A percentile compares a stretch with the other conserved stretches of the same genome.
These are phyloP conservation scores for Pseudorasbora parva DNA, from an alignment of 2,113 vertebrate species.

Conservation along the genomic window DNA sequence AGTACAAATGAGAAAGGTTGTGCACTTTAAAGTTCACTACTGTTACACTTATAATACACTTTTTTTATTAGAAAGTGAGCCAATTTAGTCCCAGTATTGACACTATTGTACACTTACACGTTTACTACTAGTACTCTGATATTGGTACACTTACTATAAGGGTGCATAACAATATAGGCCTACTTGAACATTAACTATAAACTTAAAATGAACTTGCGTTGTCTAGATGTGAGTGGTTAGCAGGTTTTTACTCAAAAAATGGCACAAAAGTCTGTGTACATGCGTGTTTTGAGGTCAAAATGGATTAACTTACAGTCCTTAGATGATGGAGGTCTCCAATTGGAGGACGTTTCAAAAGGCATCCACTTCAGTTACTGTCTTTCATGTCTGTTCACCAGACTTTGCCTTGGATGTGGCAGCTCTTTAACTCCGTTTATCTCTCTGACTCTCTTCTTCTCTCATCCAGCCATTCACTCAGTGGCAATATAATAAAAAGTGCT, in stretches of 20 bases:
- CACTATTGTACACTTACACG: too few relatives aligned
- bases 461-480: slow-evolving; percentile 62
- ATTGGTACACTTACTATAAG: too few relatives aligned
- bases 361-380: slow-evolving; percentile 54
- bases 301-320: slow-evolving; percentile 35
- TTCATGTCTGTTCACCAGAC: slow-evolving; percentile 59
- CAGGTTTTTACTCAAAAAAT: background rate
- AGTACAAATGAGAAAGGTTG: too few relatives aligned
- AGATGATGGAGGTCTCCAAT: slow-evolving; percentile 39
- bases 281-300: background rate
- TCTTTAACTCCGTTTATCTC: slow-evolving; percentile 46
- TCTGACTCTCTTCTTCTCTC: slow-evolving; percentile 52
- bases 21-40: too few relatives aligned
- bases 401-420: slow-evolving; percentile 45
- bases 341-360: slow-evolving; percentile 41
- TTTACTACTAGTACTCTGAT: too few relatives aligned
- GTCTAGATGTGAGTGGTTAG: background rate
- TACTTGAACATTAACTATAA: too few relatives aligned
- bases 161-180: too few relatives aligned
- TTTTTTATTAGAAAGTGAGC: too few relatives aligned
- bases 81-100: too few relatives aligned
- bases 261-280: background rate
- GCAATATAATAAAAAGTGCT: slow-evolving; percentile 73
- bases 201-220: too few relatives aligned
- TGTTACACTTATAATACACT: too few relatives aligned